Conservation (phyloP, 2,888 invertebrate genomes). For the Siphlonurus alternatus region DNA sequence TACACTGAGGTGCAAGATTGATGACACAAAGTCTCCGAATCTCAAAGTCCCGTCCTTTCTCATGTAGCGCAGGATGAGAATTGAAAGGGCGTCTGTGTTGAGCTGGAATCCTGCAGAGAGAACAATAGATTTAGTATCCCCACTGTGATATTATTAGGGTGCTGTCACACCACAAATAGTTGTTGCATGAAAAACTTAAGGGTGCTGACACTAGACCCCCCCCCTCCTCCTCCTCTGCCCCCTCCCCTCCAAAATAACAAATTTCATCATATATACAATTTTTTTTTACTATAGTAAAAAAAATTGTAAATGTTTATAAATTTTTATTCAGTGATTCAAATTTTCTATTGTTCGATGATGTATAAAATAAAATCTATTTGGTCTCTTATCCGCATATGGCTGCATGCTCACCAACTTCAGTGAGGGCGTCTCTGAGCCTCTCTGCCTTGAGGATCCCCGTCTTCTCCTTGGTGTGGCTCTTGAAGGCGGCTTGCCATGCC, state of each 20-base stretch:
- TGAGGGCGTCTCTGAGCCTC: constrained; percentile 61
- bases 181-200: no score
- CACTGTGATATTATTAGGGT: constrained; percentile 1
- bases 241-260: no score
- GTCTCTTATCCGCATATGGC: no score
- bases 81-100: constrained; percentile 65
- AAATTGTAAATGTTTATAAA: no score
- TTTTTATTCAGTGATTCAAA: no score
- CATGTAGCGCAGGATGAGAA: constrained; percentile 73
- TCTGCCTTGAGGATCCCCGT: constrained; percentile 80
- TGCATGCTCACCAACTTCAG: constrained; percentile 64
- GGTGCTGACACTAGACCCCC: no score
- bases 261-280: no score
- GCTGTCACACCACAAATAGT: no score
- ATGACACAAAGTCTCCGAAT: constrained; percentile 83
- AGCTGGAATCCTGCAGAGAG: constrained; percentile 52
- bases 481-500: constrained; percentile 80
- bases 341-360: no score
- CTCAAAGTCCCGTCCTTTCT: constrained; percentile 81
- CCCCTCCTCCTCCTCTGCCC: no score
- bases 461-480: constrained; percentile 77
- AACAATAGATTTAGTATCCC: background rate
- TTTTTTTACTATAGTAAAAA: no score
- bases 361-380: no score
- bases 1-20: constrained; percentile 71